Conservation (phyloP, 2,888 invertebrate species). For the Rhingia campestris region DNA sequence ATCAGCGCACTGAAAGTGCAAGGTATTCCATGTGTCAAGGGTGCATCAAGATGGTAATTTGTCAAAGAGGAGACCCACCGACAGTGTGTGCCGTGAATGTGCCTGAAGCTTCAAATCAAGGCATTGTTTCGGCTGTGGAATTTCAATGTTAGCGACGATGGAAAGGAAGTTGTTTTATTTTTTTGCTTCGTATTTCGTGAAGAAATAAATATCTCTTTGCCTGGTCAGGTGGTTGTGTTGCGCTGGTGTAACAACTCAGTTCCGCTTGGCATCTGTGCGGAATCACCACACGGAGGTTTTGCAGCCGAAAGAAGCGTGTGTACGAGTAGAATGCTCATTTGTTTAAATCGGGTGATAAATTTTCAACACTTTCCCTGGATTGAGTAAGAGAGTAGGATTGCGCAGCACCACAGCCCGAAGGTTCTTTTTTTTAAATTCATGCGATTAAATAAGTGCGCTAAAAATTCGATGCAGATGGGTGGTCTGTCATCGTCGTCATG, state of each 20-base stretch:
- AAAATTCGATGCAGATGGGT: not conserved
- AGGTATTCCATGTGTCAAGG: constrained; percentile 73
- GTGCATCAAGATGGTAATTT: constrained; percentile 74
- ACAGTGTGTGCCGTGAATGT: constrained; percentile 49
- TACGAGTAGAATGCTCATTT: constrained; percentile 63
- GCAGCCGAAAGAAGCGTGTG: constrained; percentile 31
- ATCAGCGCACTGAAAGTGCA: constrained; percentile 60
- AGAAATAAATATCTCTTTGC: constrained; percentile 19
- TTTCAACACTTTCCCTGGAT: constrained; percentile 71
- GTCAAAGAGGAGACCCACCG: constrained; percentile 73
- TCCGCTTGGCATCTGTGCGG: constrained; percentile 50
- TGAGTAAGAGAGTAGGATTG: constrained; percentile 48
- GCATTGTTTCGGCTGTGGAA: constrained; percentile 53
- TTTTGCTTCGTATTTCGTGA: constrained; percentile 52
- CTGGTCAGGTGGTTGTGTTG: constrained; percentile 61
- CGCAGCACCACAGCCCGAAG: constrained; percentile 13
- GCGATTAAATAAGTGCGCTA: constrained; percentile 32
- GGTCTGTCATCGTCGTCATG: not conserved
- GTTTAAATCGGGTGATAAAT: constrained; percentile 69
- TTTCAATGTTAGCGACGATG: constrained; percentile 25
- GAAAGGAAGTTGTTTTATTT: constrained; percentile 57
- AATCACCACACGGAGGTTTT: constrained; percentile 24
- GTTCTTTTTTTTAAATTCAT: constrained; percentile 29
- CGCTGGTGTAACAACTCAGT: constrained; percentile 57
- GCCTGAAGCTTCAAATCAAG: constrained; percentile 66